Conservation (phyloP, 2,113 vertebrate species). For the Gorsachius goisagi region DNA sequence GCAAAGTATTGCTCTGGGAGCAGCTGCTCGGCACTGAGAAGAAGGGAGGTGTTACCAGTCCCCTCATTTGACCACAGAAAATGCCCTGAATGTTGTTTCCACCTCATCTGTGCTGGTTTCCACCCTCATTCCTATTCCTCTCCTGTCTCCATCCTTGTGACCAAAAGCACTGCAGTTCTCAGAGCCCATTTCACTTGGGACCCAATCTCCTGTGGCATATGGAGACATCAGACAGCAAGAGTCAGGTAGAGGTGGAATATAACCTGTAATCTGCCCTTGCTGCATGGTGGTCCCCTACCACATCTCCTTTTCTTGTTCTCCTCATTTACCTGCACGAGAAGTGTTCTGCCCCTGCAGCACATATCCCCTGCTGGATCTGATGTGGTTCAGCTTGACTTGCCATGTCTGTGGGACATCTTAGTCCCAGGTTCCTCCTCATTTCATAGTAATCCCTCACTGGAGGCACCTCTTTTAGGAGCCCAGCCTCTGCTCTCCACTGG, state of each 20-base stretch:
- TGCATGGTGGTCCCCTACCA: rapidly evolving
- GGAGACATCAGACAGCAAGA: background rate
- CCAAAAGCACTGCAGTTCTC: background rate
- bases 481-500: background rate
- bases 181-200: background rate
- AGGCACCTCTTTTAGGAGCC: background rate
- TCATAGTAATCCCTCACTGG: background rate
- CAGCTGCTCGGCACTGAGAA: background rate
- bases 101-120: background rate
- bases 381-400: background rate
- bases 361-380: background rate
- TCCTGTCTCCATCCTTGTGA: background rate
- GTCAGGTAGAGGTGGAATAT: background rate
- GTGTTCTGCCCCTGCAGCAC: background rate
- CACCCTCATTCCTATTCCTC: background rate
- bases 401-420: background rate
- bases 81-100: background rate
- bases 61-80: background rate
- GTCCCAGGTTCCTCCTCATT: background rate
- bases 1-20: background rate
- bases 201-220: background rate
- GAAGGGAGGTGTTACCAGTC: background rate
- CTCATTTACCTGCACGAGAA: background rate
- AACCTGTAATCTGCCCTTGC: background rate
- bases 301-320: background rate